Conservation (phyloP, 2,797 vertebrate species). For the Halcyon leucocephala region DNA sequence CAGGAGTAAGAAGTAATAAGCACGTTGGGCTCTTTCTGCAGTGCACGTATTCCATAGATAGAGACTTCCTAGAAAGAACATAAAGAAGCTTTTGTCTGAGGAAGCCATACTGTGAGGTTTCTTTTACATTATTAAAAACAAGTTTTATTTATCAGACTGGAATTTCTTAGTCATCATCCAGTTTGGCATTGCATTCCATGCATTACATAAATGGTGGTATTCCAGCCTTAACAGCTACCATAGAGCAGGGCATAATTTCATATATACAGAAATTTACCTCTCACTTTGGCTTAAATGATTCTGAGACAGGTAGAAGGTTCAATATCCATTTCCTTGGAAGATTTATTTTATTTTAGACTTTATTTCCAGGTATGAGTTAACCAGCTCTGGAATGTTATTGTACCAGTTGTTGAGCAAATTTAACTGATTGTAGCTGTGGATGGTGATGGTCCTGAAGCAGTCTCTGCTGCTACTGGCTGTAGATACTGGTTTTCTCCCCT, state of each 20-base stretch:
- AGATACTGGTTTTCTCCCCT: background rate
- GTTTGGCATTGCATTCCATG: background rate
- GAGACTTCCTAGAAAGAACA: background rate
- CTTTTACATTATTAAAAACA: background rate
- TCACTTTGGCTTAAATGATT: background rate
- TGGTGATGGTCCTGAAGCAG: background rate
- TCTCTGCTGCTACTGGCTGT: background rate
- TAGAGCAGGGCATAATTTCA: background rate
- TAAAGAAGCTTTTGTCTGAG: background rate
- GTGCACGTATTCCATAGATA: rapidly evolving
- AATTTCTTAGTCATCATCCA: background rate
- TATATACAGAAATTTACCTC: background rate
- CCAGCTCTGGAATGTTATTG: background rate
- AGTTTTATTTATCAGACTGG: background rate
- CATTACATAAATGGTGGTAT: background rate
- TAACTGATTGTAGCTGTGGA: background rate
- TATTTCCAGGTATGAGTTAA: background rate
- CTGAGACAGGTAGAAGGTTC: background rate
- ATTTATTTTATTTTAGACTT: background rate
- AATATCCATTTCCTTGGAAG: background rate
- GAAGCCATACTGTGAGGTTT: background rate
- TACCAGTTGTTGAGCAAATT: background rate
- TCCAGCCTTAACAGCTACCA: background rate
- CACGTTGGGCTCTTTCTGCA: background rate
- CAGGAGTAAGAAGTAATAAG: background rate